phyloP scores from a whole-genome alignment of 2,113 vertebrate species.

The Prunella fulvescens region DNA sequence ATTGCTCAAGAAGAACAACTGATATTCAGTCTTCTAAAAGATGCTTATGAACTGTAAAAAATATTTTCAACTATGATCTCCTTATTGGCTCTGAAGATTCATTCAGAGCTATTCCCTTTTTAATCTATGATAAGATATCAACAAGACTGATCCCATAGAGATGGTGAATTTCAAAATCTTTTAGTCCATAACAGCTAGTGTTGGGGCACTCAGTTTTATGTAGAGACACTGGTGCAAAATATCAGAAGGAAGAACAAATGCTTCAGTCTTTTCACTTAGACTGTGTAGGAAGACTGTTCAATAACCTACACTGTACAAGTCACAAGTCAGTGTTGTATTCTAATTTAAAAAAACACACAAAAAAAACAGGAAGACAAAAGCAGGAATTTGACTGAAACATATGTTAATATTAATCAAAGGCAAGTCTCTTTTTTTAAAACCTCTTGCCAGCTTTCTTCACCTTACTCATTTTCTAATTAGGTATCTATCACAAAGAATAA shows the following conservation, averaged over 20 bases:
- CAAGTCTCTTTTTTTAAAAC: not conserved
- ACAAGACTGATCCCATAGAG: not conserved
- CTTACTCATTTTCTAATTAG: not conserved
- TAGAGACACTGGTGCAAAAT: not conserved
- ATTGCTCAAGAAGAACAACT: not conserved
- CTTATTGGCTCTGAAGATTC: not conserved
- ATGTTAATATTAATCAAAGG: not conserved
- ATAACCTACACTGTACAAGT: not conserved
- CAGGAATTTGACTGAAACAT: not conserved
- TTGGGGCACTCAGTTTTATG: not conserved
- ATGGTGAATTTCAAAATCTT: not conserved
- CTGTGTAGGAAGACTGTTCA: not conserved
- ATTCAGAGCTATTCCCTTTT: not conserved
- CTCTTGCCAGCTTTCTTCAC: not conserved
- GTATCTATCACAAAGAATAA: not conserved
- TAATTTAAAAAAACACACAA: not conserved
- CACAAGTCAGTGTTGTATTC: not conserved
- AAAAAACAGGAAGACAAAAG: not conserved
- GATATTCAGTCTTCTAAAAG: not conserved
- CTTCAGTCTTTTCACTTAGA: not conserved
- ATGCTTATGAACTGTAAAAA: not conserved
- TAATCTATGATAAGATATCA: not conserved
- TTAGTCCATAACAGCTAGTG: not conserved
- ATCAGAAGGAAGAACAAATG: not conserved
- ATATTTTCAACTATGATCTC: not conserved